A percentile compares a stretch with the other conserved stretches of the same genome.
Evolutionary conservation across 1,140 invertebrate species (phyloP).

Genomic region (Hylyphantes graminicola): DNA sequence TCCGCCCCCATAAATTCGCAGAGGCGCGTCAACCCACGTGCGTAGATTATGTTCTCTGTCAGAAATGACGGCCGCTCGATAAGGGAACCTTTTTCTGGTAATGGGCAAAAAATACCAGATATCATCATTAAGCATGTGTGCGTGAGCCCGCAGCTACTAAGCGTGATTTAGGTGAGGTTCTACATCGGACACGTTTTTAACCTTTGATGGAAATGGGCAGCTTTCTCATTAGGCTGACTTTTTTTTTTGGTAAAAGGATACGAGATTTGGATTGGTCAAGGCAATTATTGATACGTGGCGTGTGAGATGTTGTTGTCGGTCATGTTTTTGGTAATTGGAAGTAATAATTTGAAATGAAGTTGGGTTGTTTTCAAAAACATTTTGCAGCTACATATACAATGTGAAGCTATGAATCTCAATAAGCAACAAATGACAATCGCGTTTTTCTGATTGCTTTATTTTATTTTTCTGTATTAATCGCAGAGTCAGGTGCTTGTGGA

Average conservation of each 20-base stretch:
- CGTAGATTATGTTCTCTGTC: slow-evolving; percentile 43
- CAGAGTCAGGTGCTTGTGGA: too few species aligned
- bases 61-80: slow-evolving; percentile 52
- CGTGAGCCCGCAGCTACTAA: slow-evolving; percentile 31
- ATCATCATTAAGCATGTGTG: slow-evolving; percentile 47
- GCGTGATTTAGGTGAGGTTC: slow-evolving; percentile 52
- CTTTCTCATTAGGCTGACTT: not conserved
- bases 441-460: too few species aligned
- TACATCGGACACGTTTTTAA: slow-evolving; percentile 20
- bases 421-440: too few species aligned
- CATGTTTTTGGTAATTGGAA: too few species aligned
- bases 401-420: too few species aligned
- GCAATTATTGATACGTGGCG: not conserved
- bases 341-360: too few species aligned
- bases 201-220: not conserved
- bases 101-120: slow-evolving; percentile 32
- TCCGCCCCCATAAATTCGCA: slow-evolving; percentile 34
- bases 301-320: too few species aligned
- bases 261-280: not conserved
- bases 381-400: too few species aligned
- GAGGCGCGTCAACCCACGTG: slow-evolving; percentile 42
- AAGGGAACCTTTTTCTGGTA: slow-evolving; percentile 31
- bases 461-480: too few species aligned
- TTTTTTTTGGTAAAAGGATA: not conserved
- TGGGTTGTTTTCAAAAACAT: too few species aligned